Conservation (phyloP, 2,797 vertebrate genomes). For the Acridotheres tristis region DNA sequence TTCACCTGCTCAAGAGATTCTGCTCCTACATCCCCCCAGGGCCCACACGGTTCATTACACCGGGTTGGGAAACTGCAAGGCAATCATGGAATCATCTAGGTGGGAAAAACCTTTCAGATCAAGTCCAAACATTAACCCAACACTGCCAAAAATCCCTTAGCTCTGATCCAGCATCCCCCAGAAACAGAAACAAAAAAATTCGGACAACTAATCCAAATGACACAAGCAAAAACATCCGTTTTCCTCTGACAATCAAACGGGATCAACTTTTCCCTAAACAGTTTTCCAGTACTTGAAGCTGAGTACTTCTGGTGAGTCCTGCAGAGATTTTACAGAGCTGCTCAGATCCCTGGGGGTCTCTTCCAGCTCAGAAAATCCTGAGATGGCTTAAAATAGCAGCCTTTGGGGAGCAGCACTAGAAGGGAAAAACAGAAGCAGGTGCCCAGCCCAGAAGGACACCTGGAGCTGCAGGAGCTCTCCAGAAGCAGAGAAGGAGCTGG, state of each 20-base stretch:
- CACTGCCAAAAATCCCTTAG: not conserved
- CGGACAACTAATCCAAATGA: not conserved
- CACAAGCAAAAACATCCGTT: not conserved
- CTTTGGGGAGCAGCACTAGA: not conserved
- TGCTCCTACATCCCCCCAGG: not conserved
- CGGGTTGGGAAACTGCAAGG: not conserved
- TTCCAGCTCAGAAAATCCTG: not conserved
- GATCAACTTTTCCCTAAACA: not conserved
- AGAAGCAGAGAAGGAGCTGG: slow-evolving; percentile 71
- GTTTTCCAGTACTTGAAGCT: not conserved
- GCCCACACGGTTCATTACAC: accelerated
- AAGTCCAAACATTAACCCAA: not conserved
- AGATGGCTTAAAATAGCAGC: not conserved
- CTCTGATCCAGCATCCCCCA: not conserved
- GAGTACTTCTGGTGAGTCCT: not conserved
- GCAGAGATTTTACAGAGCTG: not conserved
- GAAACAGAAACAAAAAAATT: not conserved
- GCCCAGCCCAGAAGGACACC: slow-evolving; percentile 60
- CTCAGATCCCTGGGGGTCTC: not conserved
- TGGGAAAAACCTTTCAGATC: not conserved
- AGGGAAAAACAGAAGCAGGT: slow-evolving; percentile 49
- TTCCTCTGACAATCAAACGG: not conserved
- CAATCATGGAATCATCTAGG: not conserved
- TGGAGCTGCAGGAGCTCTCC: slow-evolving; percentile 60
- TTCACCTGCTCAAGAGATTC: not conserved